These are phyloP conservation scores for Apeira syringaria DNA, from an alignment of 2,888 invertebrate genomes.

Conservation along the genomic window DNA sequence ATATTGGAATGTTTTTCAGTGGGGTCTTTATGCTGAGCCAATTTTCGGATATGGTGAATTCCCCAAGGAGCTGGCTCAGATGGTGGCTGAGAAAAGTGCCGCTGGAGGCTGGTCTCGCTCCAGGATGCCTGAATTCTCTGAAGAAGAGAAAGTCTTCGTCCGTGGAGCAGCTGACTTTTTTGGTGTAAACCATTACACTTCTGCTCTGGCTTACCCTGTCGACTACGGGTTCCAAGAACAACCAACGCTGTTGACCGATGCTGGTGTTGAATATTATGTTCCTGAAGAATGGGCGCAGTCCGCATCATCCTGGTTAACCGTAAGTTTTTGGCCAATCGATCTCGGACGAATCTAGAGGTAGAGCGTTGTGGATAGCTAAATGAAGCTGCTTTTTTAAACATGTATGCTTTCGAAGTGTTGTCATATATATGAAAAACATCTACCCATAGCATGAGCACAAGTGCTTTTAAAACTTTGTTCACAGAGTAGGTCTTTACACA, in stretches of 20 bases:
- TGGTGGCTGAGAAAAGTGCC: conserved; percentile 57
- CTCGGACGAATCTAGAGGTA: no score
- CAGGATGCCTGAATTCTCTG: conserved; percentile 69
- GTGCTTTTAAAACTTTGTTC: no score
- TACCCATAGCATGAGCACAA: no score
- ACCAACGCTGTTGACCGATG: conserved; percentile 42
- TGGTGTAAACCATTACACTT: conserved; percentile 87
- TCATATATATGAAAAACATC: no score
- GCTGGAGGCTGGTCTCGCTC: conserved; percentile 65
- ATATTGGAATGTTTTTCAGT: not conserved
- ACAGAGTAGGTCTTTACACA: no score
- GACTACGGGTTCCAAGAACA: conserved; percentile 17
- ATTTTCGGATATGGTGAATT: not conserved
- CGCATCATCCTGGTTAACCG: conserved; percentile 38
- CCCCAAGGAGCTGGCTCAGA: conserved; percentile 46
- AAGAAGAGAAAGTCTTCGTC: conserved; percentile 55
- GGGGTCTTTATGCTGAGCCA: not conserved
- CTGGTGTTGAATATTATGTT: conserved; percentile 31
- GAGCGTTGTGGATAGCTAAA: no score
- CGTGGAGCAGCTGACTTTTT: conserved; percentile 63
- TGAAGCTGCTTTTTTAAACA: no score
- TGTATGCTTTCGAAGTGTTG: no score
- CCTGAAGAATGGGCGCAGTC: conserved; percentile 49
- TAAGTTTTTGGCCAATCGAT: no score
- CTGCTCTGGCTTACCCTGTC: conserved; percentile 44